These are phyloP conservation scores for Porites australiensis DNA, from an alignment of 64 coral and sea anemone species.

Conservation along the genomic window DNA sequence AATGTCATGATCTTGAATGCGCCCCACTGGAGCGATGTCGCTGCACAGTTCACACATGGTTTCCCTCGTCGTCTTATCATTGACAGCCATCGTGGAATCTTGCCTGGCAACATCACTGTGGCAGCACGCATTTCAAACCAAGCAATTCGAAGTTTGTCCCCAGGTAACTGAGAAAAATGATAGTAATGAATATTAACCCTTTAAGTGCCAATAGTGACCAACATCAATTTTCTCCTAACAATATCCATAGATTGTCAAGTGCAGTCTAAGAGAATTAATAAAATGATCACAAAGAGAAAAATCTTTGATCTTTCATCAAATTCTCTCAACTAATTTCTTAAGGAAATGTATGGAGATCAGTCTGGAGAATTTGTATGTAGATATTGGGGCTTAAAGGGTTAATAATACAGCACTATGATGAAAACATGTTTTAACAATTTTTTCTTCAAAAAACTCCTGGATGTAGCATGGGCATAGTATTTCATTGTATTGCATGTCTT, in stretches of 20 bases:
- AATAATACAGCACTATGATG: not conserved
- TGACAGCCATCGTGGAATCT: not conserved
- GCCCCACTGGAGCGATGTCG: not conserved
- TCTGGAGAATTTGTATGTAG: too few relatives aligned
- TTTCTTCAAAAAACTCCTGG: too few relatives aligned
- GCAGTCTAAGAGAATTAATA: too few relatives aligned
- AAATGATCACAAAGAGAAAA: too few relatives aligned
- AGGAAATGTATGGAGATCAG: too few relatives aligned
- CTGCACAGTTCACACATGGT: constrained; percentile 51
- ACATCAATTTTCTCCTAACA: not conserved
- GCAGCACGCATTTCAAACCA: constrained; percentile 28
- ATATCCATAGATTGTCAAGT: not conserved
- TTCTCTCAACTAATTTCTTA: too few relatives aligned
- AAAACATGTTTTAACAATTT: not conserved
- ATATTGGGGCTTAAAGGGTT: too few relatives aligned
- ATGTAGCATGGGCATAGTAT: too few relatives aligned
- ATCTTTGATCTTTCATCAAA: too few relatives aligned
- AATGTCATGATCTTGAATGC: constrained; percentile 45
- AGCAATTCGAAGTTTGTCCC: constrained; percentile 46
- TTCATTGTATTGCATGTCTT: too few relatives aligned
- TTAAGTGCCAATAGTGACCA: too few relatives aligned
- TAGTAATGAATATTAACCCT: not conserved
- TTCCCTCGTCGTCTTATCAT: constrained; percentile 34
- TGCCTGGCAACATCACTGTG: constrained; percentile 53
- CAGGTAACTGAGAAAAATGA: not conserved